Conservation (phyloP, 2,797 vertebrate genomes). For the Balearica regulorum region DNA sequence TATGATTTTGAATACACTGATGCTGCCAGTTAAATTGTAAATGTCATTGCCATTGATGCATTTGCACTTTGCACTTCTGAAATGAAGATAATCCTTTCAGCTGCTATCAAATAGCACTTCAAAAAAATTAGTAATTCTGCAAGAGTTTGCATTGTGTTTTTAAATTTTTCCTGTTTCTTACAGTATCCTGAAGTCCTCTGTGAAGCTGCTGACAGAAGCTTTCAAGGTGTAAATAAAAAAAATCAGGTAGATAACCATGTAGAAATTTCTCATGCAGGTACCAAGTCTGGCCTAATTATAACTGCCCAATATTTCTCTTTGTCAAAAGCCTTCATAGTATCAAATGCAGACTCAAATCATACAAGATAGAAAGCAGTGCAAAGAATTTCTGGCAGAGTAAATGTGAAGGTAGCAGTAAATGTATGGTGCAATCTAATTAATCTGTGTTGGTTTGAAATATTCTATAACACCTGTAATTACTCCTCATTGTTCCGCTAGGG, state of each 20-base stretch:
- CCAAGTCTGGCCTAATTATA: background rate
- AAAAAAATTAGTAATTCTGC: background rate
- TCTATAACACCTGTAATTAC: background rate
- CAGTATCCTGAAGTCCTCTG: background rate
- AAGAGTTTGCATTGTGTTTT: background rate
- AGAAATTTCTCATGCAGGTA: background rate
- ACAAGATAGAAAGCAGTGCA: background rate
- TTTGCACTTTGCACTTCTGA: background rate
- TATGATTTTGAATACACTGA: background rate
- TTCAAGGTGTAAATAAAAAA: background rate
- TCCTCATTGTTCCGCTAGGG: background rate
- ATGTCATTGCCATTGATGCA: background rate
- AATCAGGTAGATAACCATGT: background rate
- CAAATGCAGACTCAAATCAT: background rate
- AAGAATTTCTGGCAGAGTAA: background rate
- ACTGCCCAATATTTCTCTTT: background rate
- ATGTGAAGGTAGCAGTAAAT: background rate
- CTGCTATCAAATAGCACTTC: background rate
- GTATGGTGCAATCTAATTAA: background rate
- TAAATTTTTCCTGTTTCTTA: background rate
- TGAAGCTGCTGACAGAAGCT: background rate
- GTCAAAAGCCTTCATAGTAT: background rate
- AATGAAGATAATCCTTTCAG: background rate
- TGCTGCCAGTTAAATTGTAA: background rate
- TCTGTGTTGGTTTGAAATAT: background rate